Conservation (phyloP, 2,113 vertebrate species). For the Nestor notabilis region DNA sequence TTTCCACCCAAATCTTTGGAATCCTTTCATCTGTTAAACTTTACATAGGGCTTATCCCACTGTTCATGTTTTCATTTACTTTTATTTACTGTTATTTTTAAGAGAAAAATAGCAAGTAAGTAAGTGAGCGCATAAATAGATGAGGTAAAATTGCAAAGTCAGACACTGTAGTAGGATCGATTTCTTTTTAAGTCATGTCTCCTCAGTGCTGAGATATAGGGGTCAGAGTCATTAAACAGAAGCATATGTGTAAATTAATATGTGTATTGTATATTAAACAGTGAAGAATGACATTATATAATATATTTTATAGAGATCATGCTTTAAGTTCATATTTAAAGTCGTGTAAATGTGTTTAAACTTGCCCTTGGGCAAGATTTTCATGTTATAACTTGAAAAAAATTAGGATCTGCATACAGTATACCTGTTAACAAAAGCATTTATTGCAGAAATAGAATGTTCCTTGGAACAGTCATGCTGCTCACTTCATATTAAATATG, state of each 20-base stretch:
- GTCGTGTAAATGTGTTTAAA: background rate
- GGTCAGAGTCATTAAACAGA: background rate
- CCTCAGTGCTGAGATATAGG: background rate
- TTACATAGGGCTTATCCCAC: background rate
- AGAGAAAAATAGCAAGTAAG: too few relatives aligned
- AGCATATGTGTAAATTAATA: background rate
- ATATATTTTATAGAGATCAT: background rate
- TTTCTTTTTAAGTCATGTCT: background rate
- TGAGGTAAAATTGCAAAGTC: background rate
- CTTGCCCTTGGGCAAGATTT: background rate
- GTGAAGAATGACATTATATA: background rate
- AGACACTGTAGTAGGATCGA: background rate
- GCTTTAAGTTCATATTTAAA: background rate
- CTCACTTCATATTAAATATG: background rate
- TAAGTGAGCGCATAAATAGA: background rate
- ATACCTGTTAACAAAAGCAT: background rate
- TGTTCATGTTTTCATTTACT: background rate
- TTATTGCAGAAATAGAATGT: constrained; percentile 17
- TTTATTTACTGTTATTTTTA: background rate
- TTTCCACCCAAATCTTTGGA: background rate
- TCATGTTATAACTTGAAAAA: background rate
- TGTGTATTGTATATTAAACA: background rate
- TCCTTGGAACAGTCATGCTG: background rate
- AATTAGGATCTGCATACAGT: background rate
- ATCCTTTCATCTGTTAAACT: background rate